Base-by-base conservation (phyloP, 2,113 vertebrate species). In the Rostratula benghalensis region DNA sequence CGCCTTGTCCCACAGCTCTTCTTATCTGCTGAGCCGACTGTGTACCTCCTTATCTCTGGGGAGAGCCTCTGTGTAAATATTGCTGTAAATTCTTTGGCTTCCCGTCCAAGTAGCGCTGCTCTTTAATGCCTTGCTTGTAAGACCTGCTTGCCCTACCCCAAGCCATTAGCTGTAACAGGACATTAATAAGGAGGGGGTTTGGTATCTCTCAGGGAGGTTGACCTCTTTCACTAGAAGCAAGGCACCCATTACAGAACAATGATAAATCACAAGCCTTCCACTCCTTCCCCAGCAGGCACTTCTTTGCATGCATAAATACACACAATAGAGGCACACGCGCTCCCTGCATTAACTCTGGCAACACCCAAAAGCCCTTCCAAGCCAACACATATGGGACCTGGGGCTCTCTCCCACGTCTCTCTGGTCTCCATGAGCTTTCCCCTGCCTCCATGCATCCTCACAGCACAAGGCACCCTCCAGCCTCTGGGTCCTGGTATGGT, bases 121-220 rank as follows among this genome's bases (percentile, higher is more conserved):
- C 94, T 97, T 97, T 96, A 98, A 97, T 97, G 97, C 94, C 94
- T 97, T 97, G 96, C 97, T 97, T 97, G 95, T 95, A 97, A 97
- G 97, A 97, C 97, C 98, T 93, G 96, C 95, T 97, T 97, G 97
- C 97, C 97, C 98, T 97, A 97, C 95, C 97, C 96, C 83, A 83
- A 98, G 97, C 98, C 97, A 98, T 98, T 98, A 98, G 97, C 95
- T 96, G 95, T 90, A 97, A 97, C 97, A 97, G 98, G 93, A 97
- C 97, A 69, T 98, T 97, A 98, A 98, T 98, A 98, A 97, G 98
- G 95, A 98, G 96, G 93, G 97, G 95, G 94, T 96, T 97, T 95
- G 97, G 95, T 97, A 97, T 98, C 97, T 97, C 96, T 94, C 60
- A 93, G 94, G 94, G 94, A 97, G 74, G 93, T 77, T 97, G 97